A percentile compares a stretch with the other conserved stretches of the same genome.
phyloP scores from a whole-genome alignment of 2,113 vertebrate genomes.

The Onychostruthus taczanowskii region DNA sequence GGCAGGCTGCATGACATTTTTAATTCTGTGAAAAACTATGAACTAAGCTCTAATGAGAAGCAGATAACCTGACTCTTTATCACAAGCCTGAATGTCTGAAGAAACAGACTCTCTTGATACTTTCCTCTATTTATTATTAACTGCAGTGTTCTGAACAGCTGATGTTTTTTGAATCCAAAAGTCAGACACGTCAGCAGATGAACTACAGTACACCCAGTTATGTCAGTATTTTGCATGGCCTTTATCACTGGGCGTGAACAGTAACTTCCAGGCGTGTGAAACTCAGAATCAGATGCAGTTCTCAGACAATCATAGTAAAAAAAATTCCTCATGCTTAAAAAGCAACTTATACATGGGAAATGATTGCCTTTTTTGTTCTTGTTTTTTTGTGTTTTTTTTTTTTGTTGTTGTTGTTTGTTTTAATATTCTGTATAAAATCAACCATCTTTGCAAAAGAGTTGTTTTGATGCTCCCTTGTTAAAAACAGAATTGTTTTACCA shows the following conservation, averaged over 20 bases:
- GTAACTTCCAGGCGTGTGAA: slow-evolving; percentile 48
- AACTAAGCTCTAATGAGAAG: neutral
- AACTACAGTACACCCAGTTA: slow-evolving; percentile 70
- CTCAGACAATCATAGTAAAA: neutral
- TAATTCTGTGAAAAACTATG: neutral
- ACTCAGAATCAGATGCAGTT: slow-evolving; percentile 16
- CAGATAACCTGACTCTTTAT: neutral
- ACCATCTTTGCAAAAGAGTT: neutral
- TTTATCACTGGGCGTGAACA: slow-evolving; percentile 68
- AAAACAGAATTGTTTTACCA: neutral
- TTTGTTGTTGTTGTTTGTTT: neutral
- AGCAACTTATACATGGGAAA: neutral
- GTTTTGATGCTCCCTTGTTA: neutral
- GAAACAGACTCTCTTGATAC: neutral
- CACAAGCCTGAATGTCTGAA: neutral
- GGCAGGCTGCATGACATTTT: neutral
- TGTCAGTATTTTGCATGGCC: slow-evolving; percentile 61
- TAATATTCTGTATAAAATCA: neutral
- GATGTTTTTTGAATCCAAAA: slow-evolving; percentile 30
- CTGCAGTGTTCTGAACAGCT: slow-evolving; percentile 2
- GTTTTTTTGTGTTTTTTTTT: neutral
- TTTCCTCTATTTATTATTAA: slow-evolving; percentile 10
- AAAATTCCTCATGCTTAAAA: neutral
- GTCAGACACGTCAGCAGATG: slow-evolving; percentile 35
- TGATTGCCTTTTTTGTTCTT: neutral